Percentiles rank a stretch among this genome's conserved stretches.
These are phyloP conservation scores for Zelleria hepariella DNA, from an alignment of 2,888 invertebrate species.

Conservation along the genomic window DNA sequence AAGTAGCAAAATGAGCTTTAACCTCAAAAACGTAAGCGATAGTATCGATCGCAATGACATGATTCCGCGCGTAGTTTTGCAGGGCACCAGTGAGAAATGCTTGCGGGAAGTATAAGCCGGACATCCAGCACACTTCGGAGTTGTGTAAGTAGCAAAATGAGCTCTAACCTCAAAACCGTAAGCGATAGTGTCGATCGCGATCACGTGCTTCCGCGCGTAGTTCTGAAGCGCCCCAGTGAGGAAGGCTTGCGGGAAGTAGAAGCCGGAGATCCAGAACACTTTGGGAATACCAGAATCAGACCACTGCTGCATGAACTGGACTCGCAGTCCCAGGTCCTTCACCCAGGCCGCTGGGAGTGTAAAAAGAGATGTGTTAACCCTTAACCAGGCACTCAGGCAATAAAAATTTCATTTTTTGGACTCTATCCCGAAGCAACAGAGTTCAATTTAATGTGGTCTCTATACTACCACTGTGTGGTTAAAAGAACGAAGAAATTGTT, in stretches of 20 bases:
- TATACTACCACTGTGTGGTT: too few relatives aligned
- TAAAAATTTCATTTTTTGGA: too few relatives aligned
- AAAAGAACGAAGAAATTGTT: too few relatives aligned
- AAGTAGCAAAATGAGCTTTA: too few relatives aligned
- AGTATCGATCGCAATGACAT: neutral
- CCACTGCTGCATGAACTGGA: conserved; percentile 77
- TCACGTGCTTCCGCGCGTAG: conserved; percentile 81
- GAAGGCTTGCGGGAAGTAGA: conserved; percentile 90
- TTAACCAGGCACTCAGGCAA: too few relatives aligned
- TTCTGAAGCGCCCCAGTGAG: conserved; percentile 87
- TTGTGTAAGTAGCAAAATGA: neutral
- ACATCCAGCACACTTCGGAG: too few relatives aligned
- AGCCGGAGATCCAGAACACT: conserved; percentile 88
- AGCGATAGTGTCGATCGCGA: conserved; percentile 81
- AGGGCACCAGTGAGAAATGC: neutral
- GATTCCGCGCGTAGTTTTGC: neutral
- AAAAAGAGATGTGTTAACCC: too few relatives aligned
- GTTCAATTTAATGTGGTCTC: too few relatives aligned
- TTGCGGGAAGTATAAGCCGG: conserved; percentile 5
- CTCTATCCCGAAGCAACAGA: too few relatives aligned
- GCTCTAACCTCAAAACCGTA: conserved; percentile 73
- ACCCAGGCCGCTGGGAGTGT: conserved; percentile 77
- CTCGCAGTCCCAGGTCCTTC: conserved; percentile 73
- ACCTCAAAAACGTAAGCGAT: too few relatives aligned
- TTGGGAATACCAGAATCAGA: conserved; percentile 76